Conservation (phyloP, 2,113 vertebrate genomes). For the Pongo pygmaeus region DNA sequence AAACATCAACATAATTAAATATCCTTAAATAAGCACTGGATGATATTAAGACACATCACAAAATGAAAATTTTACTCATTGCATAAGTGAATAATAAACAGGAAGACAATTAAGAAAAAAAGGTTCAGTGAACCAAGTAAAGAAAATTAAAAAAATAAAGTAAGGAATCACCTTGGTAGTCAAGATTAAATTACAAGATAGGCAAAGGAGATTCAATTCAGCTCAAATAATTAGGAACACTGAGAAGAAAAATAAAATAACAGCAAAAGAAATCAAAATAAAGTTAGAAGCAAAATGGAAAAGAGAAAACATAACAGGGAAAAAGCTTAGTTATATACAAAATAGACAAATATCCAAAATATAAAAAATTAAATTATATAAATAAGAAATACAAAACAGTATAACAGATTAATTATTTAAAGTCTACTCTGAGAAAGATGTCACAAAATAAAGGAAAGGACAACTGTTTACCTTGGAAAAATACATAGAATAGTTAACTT, state of each 20-base stretch:
- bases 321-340: neutral
- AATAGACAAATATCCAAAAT: neutral
- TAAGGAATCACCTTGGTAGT: neutral
- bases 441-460: neutral
- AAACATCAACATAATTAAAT: neutral
- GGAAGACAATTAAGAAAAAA: neutral
- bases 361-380: neutral
- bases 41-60: neutral
- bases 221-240: neutral
- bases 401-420: neutral
- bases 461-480: neutral
- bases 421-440: neutral
- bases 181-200: neutral
- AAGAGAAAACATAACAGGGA: neutral
- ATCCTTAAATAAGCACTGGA: neutral
- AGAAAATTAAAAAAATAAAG: neutral
- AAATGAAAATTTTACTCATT: neutral
- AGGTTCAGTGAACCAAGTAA: neutral
- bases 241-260: neutral
- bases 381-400: neutral
- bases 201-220: neutral
- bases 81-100: neutral
- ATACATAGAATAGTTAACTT: neutral
- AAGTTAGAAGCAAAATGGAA: neutral
- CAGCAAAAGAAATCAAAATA: neutral